phyloP scores from a whole-genome alignment of 2,888 invertebrate genomes.

The Orthonychiurus folsomi region DNA sequence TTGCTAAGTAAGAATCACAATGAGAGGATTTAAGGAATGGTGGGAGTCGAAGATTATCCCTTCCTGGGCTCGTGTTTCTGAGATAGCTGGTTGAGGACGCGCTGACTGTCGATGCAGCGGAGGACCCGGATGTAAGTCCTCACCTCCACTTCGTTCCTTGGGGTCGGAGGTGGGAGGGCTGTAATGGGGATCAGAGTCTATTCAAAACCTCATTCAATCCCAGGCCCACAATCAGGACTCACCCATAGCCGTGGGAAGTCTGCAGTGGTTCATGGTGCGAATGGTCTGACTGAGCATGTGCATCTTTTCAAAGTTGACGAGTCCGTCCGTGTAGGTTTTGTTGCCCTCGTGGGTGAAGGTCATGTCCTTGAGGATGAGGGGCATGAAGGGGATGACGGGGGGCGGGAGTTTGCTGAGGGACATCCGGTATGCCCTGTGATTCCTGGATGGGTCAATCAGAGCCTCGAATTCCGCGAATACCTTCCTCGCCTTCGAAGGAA shows the following conservation, averaged over 20 bases:
- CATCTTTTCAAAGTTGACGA: slow-evolving; percentile 84
- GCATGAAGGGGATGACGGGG: slow-evolving; percentile 74
- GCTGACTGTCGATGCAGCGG: slow-evolving; percentile 69
- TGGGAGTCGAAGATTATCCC: no score
- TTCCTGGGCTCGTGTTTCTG: slow-evolving; percentile 68
- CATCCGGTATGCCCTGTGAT: slow-evolving; percentile 62
- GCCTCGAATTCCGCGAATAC: slow-evolving; percentile 70
- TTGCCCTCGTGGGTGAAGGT: slow-evolving; percentile 80
- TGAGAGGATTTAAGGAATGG: no score
- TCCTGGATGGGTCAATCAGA: slow-evolving; percentile 69
- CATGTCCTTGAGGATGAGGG: slow-evolving; percentile 65
- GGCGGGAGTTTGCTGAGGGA: slow-evolving; percentile 66
- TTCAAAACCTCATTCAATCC: no score
- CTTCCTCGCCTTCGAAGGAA: slow-evolving; percentile 67
- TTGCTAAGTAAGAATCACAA: no score
- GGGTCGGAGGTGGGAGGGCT: slow-evolving; percentile 62
- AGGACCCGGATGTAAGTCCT: slow-evolving; percentile 62
- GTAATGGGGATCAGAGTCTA: no score
- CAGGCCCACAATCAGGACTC: no score
- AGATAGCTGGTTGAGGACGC: slow-evolving; percentile 65
- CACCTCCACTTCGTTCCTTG: slow-evolving; percentile 61
- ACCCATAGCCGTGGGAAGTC: slow-evolving; percentile 61
- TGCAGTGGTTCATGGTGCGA: slow-evolving; percentile 64
- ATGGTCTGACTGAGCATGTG: slow-evolving; percentile 77
- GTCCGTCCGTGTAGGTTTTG: slow-evolving; percentile 63